Evolutionary conservation across 2,888 invertebrate species (phyloP).

Genomic region (Papilio gigon): DNA sequence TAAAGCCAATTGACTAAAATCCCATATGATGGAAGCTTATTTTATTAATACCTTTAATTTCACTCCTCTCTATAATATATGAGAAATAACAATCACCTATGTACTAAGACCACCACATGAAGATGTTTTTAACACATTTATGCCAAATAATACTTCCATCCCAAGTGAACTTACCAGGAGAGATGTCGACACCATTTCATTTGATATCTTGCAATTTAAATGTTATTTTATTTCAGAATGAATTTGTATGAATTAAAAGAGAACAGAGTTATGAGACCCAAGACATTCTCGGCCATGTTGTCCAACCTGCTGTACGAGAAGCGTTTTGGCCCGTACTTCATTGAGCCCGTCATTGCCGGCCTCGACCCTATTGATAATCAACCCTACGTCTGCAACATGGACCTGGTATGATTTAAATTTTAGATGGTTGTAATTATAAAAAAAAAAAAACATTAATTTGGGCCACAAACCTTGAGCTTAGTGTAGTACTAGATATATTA

Average conservation of each 20-base stretch:
- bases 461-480: too few species aligned
- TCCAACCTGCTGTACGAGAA: slow-evolving; percentile 97
- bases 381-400: slow-evolving; percentile 97
- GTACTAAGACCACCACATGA: too few species aligned
- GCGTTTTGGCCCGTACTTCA: slow-evolving; percentile 98
- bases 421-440: neutral
- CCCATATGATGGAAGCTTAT: too few species aligned
- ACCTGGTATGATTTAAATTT: slow-evolving; percentile 87
- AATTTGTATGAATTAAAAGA: slow-evolving; percentile 98
- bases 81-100: neutral
- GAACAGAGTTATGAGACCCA: slow-evolving; percentile 94
- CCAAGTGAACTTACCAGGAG: neutral
- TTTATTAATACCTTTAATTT: neutral
- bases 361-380: slow-evolving; percentile 91
- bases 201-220: neutral
- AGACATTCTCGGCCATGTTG: slow-evolving; percentile 95
- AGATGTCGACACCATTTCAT: neutral
- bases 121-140: neutral
- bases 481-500: too few species aligned
- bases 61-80: neutral
- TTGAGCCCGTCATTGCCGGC: slow-evolving; percentile 98
- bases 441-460: too few species aligned
- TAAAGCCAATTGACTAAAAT: neutral
- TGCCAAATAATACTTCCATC: too few species aligned
- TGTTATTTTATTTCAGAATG: slow-evolving; percentile 76